Evolutionary conservation across 2,888 invertebrate species (phyloP), one percentile per base, ranked within the genome.

Genomic region (Pristionchus exspectatus): DNA sequence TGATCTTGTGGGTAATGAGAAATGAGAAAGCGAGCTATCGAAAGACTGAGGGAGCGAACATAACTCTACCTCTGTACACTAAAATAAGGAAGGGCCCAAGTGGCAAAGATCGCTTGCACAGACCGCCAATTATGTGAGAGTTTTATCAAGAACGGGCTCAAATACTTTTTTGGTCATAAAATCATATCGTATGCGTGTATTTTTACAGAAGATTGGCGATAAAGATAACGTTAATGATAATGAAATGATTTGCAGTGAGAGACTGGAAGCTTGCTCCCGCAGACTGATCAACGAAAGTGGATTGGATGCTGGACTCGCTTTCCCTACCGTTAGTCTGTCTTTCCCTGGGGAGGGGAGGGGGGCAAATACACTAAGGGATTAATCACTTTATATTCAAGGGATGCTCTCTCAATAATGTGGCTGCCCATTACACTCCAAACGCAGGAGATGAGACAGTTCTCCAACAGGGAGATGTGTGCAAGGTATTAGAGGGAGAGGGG

Each of bases 371-470:
- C 38, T 38, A 18, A 30, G 27, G 12, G 30, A 50, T 54, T 21
- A 12, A 83, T 24, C 27, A 24, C n/a, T n/a, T 38, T 86, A 44
- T n/a, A 16, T 56, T n/a, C 44, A 16, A 87, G 88, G 88, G 99
- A 0, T 98, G 98, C 95, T 98, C 98, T n/a, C 96, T 98, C 63
- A 99, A 99, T 96, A 97, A 99, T 95, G 99, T 98, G 95, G 99
- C 99, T 89, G 99, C 99, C 87, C 99, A 99, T 96, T 99, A 99
- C 95, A 99, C 99, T 24, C 99, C 99, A 9, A 99, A 99, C 95
- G 98, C 98, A 89, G 99, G 98, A 21, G 99, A 99, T 95, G 96
- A 97, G 18, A 99, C 99, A 0, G 98, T 99, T 18, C 96, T 99
- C 86, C 97, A 97, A 92, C 97, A 97, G 94, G 98, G 99, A 95